Evolutionary conservation across 2,888 invertebrate genomes (phyloP).

Genomic region (Silvanus unidentatus): DNA sequence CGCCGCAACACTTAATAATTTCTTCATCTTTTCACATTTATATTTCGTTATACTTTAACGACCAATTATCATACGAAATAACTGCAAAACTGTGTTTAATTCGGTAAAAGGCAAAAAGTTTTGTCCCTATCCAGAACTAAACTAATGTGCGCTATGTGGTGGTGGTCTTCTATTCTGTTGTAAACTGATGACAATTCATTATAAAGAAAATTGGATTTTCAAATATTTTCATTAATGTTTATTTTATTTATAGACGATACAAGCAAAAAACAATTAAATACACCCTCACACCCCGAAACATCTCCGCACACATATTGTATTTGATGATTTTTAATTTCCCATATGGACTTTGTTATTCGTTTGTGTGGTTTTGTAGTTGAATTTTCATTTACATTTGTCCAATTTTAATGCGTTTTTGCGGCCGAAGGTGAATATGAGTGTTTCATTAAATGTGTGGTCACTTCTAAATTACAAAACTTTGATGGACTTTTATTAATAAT

Average conservation of each 20-base stretch:
- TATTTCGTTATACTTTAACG: too few species aligned
- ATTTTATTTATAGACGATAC: constrained; percentile 16
- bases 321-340: constrained; percentile 25
- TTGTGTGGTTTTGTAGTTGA: constrained; percentile 37
- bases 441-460: constrained; percentile 39
- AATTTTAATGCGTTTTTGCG: constrained; percentile 42
- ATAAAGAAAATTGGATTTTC: neutral
- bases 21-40: too few species aligned
- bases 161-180: too few species aligned
- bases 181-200: constrained; percentile 4
- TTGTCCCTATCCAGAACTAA: too few species aligned
- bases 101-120: too few species aligned
- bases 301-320: constrained; percentile 10
- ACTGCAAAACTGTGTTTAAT: too few species aligned
- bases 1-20: too few species aligned
- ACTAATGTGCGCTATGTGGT: neutral
- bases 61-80: too few species aligned
- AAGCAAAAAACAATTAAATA: constrained; percentile 20
- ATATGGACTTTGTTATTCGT: constrained; percentile 32
- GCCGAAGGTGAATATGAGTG: constrained; percentile 36
- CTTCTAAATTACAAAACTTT: constrained; percentile 34
- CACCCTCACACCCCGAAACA: constrained; percentile 14
- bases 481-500: constrained; percentile 32
- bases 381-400: constrained; percentile 42
- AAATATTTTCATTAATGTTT: constrained; percentile 1